Conservation (phyloP, 2,113 vertebrate species). For the Solenodon paradoxus region DNA sequence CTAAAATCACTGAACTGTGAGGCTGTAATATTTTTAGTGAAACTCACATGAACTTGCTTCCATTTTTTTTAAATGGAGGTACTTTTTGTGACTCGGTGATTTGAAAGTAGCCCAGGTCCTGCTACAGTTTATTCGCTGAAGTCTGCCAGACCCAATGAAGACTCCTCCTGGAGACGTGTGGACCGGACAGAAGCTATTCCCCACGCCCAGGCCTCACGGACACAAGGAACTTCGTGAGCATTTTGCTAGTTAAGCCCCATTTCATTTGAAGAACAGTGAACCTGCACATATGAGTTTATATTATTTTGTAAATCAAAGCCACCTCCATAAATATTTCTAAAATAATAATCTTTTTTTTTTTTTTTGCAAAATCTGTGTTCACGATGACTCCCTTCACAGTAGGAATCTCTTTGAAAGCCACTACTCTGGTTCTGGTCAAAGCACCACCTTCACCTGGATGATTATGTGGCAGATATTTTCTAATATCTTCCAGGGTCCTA, state of each 20-base stretch:
- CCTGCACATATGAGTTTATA: too few relatives aligned
- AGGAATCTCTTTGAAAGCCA: background rate
- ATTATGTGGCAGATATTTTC: background rate
- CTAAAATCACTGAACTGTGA: background rate
- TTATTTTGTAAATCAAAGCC: too few relatives aligned
- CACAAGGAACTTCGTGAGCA: background rate
- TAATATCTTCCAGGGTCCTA: background rate
- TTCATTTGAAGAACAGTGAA: too few relatives aligned
- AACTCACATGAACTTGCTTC: background rate
- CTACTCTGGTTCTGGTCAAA: background rate
- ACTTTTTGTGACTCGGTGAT: background rate
- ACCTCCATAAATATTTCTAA: too few relatives aligned
- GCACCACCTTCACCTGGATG: background rate
- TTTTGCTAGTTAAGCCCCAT: background rate
- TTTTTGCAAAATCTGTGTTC: background rate
- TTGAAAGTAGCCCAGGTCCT: background rate
- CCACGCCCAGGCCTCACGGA: too few relatives aligned
- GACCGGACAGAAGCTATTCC: too few relatives aligned
- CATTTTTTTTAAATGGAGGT: background rate
- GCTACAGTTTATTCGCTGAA: background rate
- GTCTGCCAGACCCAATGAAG: background rate
- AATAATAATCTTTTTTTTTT: too few relatives aligned
- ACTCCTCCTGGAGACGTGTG: fast-evolving
- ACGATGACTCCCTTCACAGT: background rate
- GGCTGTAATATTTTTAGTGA: background rate